Percentiles rank a stretch among this genome's conserved stretches.
phyloP scores from a whole-genome alignment of 2,113 vertebrate genomes.

The Silurus asotus region DNA sequence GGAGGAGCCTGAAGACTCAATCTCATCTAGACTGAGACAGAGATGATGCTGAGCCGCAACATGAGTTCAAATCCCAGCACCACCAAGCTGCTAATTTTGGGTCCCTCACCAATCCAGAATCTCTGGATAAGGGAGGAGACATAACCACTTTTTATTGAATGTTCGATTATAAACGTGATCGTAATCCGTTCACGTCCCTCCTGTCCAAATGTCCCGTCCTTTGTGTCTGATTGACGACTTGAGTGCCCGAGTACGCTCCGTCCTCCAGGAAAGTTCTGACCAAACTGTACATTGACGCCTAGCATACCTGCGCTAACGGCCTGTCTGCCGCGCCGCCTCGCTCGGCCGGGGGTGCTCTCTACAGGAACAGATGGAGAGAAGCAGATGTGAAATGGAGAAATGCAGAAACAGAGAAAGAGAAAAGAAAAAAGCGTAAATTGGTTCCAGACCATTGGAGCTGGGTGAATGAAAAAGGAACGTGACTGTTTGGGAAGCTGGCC shows the following conservation, averaged over 20 bases:
- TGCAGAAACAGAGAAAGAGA: conserved; percentile 48
- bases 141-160: background rate
- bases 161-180: background rate
- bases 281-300: background rate
- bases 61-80: no score
- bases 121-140: background rate
- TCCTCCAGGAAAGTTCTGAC: conserved; percentile 24
- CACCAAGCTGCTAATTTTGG: no score
- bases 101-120: no score
- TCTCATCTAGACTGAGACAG: no score
- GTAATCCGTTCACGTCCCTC: background rate
- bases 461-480: conserved; percentile 56
- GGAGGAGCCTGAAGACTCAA: background rate
- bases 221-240: background rate
- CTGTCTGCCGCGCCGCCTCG: background rate
- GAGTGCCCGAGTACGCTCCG: conserved; percentile 17
- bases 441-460: conserved; percentile 46
- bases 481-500: conserved; percentile 41
- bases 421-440: conserved; percentile 57
- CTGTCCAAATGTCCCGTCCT: background rate
- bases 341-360: background rate
- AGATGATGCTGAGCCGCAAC: background rate
- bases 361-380: conserved; percentile 9
- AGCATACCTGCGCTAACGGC: conserved; percentile 5
- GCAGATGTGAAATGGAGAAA: conserved; percentile 25